phyloP scores from a whole-genome alignment of 2,888 invertebrate genomes.

The Heterodera filipjevi region DNA sequence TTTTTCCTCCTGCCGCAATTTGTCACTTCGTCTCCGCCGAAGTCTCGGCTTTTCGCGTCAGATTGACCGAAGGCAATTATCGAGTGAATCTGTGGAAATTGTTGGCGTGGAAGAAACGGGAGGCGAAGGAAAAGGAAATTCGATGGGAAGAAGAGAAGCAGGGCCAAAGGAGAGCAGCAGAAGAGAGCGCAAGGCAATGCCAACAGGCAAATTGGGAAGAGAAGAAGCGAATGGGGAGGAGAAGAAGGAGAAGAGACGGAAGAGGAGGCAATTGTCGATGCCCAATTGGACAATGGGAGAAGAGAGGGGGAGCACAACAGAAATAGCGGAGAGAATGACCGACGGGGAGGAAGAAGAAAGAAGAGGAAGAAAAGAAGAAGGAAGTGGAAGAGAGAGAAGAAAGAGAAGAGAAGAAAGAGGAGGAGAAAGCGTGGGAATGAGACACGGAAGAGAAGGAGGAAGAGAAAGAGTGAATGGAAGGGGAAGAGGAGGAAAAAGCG shows the following conservation, averaged over 20 bases:
- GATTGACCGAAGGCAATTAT: background rate
- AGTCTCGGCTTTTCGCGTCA: slow-evolving; percentile 20
- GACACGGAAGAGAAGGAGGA: background rate
- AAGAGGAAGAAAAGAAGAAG: background rate
- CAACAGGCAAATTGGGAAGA: too few relatives aligned
- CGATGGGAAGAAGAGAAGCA: slow-evolving; percentile 18
- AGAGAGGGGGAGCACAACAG: background rate
- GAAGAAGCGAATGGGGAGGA: too few relatives aligned
- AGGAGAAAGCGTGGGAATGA: background rate
- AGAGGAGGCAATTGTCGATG: background rate
- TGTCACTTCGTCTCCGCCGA: slow-evolving; percentile 36
- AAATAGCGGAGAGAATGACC: too few relatives aligned
- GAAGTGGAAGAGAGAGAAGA: background rate
- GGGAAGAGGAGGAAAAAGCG: background rate
- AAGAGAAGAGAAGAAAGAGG: background rate
- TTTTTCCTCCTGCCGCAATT: slow-evolving; percentile 34
- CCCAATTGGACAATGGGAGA: background rate
- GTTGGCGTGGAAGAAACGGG: slow-evolving; percentile 15
- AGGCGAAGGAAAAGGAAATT: slow-evolving; percentile 15
- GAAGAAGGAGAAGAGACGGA: too few relatives aligned
- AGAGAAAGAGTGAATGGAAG: background rate
- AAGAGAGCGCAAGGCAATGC: background rate
- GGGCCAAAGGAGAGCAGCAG: background rate
- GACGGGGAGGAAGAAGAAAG: background rate
- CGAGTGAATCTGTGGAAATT: slow-evolving; percentile 19